A percentile compares a stretch with the other conserved stretches of the same genome.
Conservation (phyloP, 2,113 vertebrate species). For the Tachysurus vachellii region DNA sequence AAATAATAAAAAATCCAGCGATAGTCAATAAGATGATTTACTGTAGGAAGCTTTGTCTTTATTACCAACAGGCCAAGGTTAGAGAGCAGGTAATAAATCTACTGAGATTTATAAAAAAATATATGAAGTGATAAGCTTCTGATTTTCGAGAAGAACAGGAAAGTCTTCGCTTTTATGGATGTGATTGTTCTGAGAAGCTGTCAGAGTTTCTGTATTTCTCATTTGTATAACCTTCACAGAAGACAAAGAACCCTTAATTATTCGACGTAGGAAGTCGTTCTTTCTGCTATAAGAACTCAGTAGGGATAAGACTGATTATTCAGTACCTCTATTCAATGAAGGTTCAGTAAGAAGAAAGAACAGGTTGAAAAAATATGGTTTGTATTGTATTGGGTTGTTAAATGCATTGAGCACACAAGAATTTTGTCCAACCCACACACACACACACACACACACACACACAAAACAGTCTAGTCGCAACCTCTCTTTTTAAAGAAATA, state of each 20-base stretch:
- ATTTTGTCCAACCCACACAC: neutral
- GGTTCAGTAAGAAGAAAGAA: neutral
- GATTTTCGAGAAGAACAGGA: neutral
- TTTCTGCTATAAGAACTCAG: neutral
- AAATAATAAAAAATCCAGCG: neutral
- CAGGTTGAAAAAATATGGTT: neutral
- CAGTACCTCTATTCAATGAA: neutral
- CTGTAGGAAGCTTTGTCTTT: neutral
- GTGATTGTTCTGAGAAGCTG: neutral
- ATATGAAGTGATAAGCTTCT: neutral
- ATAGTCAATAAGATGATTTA: neutral
- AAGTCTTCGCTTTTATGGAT: neutral
- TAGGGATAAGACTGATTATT: neutral
- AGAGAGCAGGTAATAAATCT: neutral
- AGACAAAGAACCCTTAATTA: neutral
- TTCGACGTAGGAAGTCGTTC: neutral
- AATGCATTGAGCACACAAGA: neutral
- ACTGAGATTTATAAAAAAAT: neutral
- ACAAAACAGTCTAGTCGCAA: neutral
- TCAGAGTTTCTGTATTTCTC: neutral
- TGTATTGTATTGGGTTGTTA: neutral
- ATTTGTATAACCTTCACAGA: neutral
- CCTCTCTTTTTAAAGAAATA: constrained; percentile 16
- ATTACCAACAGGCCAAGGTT: neutral
- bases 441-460: neutral